Evolutionary conservation across 2,888 invertebrate species (phyloP).

Genomic region (Brachylomia viminalis): DNA sequence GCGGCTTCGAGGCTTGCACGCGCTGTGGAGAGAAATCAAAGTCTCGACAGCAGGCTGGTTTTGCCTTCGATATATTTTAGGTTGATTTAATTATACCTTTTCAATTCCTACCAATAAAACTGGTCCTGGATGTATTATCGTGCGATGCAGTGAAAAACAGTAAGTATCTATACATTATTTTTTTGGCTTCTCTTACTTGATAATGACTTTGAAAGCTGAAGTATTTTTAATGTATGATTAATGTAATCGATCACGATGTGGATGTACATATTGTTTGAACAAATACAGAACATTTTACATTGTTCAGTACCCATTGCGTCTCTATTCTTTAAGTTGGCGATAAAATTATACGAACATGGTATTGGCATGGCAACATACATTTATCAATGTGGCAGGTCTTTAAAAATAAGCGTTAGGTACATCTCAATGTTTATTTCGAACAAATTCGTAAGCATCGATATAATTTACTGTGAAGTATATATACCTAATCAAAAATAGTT

Average conservation of each 20-base stretch:
- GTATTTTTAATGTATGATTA: background rate
- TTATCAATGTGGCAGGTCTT: conserved; percentile 29
- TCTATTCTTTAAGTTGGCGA: conserved; percentile 11
- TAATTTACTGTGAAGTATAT: conserved; percentile 45
- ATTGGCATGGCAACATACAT: conserved; percentile 30
- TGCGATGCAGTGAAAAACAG: background rate
- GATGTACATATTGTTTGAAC: background rate
- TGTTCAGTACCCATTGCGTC: background rate
- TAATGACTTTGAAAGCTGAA: conserved; percentile 15
- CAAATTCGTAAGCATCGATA: conserved; percentile 48
- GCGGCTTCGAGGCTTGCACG: conserved; percentile 33
- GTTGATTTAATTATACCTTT: background rate
- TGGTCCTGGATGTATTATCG: background rate
- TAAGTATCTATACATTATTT: background rate
- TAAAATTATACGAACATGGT: conserved; percentile 23
- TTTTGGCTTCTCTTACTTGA: background rate
- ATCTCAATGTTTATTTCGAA: conserved; percentile 49
- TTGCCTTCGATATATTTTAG: conserved; percentile 29
- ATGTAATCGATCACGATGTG: background rate
- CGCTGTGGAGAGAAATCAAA: conserved; percentile 50
- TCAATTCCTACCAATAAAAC: conserved; percentile 5
- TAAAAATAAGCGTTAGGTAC: conserved; percentile 38
- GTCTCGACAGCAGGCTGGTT: conserved; percentile 41
- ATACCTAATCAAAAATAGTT: conserved; percentile 52
- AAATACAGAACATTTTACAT: background rate